These are phyloP conservation scores for Papilio protenor DNA, from an alignment of 2,888 invertebrate species.

Conservation along the genomic window DNA sequence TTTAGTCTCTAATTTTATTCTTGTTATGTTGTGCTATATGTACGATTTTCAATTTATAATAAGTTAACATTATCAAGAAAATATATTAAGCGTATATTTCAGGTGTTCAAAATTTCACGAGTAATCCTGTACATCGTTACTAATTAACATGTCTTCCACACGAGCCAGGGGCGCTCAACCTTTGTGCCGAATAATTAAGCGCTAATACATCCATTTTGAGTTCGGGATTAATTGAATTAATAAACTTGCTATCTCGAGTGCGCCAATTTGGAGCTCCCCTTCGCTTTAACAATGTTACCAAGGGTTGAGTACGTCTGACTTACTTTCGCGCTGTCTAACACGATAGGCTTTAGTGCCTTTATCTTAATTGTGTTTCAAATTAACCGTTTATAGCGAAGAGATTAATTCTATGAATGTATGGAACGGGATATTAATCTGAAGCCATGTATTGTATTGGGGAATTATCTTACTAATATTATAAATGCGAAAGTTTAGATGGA, in stretches of 20 bases:
- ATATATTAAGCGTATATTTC: background rate
- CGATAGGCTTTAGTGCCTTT: constrained; percentile 47
- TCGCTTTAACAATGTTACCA: constrained; percentile 54
- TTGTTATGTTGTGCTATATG: too few species aligned
- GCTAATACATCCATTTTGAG: constrained; percentile 57
- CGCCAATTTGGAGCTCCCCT: constrained; percentile 59
- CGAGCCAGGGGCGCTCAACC: constrained; percentile 50
- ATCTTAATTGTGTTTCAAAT: constrained; percentile 46
- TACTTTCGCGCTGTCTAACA: constrained; percentile 49
- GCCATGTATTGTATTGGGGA: background rate
- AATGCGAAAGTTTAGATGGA: too few species aligned
- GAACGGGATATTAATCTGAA: background rate
- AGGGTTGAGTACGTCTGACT: constrained; percentile 35
- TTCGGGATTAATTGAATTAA: constrained; percentile 69
- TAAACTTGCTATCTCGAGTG: constrained; percentile 68
- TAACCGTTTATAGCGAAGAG: constrained; percentile 22
- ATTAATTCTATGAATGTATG: constrained; percentile 27
- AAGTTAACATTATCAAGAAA: background rate
- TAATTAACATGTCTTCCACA: constrained; percentile 43
- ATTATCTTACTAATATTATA: background rate
- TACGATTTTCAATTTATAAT: too few species aligned
- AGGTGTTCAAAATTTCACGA: constrained; percentile 38
- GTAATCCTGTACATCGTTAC: constrained; percentile 38
- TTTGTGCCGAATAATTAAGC: constrained; percentile 48
- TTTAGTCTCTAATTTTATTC: background rate